phyloP scores from a whole-genome alignment of 2,888 invertebrate genomes.

The Melangyna quadrimaculata region DNA sequence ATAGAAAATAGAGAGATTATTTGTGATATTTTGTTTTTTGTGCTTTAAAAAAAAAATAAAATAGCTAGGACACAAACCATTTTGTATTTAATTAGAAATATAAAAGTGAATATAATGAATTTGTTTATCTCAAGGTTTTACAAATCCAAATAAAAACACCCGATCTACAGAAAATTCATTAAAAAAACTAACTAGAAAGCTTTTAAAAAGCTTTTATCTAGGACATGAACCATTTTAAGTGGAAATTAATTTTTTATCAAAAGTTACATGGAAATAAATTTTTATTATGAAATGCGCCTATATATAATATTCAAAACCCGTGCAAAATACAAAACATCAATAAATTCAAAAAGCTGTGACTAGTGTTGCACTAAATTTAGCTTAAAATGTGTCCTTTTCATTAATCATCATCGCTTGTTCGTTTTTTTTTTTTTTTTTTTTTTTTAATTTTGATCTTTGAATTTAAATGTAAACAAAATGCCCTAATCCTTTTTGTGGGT shows the following conservation, averaged over 20 bases:
- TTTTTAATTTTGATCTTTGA: too few relatives aligned
- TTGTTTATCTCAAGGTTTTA: too few relatives aligned
- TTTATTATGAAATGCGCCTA: too few relatives aligned
- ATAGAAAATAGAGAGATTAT: too few relatives aligned
- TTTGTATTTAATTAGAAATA: not conserved
- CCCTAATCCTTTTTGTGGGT: constrained; percentile 80
- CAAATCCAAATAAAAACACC: not conserved
- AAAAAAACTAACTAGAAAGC: not conserved
- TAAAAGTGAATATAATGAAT: not conserved
- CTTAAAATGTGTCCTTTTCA: not conserved
- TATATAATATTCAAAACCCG: not conserved
- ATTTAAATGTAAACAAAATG: constrained; percentile 80
- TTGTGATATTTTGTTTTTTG: too few relatives aligned
- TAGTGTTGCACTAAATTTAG: constrained; percentile 8
- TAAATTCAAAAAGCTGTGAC: constrained; percentile 16
- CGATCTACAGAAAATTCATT: not conserved
- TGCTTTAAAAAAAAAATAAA: not conserved
- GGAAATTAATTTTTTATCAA: not conserved
- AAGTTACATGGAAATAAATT: too few relatives aligned
- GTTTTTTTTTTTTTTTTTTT: not conserved
- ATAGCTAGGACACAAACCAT: not conserved
- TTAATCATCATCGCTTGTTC: not conserved
- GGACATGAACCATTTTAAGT: not conserved
- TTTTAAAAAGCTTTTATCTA: not conserved
- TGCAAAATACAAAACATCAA: not conserved